These are phyloP conservation scores for Folsomia candida DNA, from an alignment of 2,888 invertebrate genomes.

Conservation along the genomic window DNA sequence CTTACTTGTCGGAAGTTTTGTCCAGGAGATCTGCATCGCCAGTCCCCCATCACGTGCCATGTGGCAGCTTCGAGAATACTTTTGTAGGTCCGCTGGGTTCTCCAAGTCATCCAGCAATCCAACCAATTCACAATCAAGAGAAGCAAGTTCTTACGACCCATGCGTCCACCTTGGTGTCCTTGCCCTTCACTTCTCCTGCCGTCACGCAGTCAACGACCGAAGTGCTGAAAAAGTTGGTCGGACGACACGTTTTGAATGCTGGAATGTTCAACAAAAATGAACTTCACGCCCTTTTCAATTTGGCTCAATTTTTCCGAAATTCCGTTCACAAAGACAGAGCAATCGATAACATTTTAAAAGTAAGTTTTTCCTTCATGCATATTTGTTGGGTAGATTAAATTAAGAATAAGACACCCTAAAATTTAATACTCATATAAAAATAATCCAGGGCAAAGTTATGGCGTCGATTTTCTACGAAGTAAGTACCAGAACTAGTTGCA, in stretches of 20 bases:
- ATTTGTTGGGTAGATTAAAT: not conserved
- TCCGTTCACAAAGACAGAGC: slow-evolving; percentile 79
- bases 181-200: slow-evolving; percentile 37
- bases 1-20: no score
- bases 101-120: not conserved
- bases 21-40: slow-evolving; percentile 37
- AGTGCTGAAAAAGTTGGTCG: slow-evolving; percentile 56
- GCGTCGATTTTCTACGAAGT: slow-evolving; percentile 96
- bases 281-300: slow-evolving; percentile 87
- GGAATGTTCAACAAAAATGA: slow-evolving; percentile 83
- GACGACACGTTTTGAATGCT: slow-evolving; percentile 80
- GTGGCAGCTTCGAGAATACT: not conserved
- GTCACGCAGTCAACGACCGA: slow-evolving; percentile 22
- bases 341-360: slow-evolving; percentile 78
- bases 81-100: slow-evolving; percentile 7
- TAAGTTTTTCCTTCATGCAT: slow-evolving; percentile 50
- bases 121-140: not conserved
- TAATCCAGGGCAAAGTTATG: slow-evolving; percentile 79
- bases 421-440: not conserved
- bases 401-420: not conserved
- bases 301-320: slow-evolving; percentile 82
- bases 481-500: slow-evolving; percentile 92
- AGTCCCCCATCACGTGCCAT: slow-evolving; percentile 15
- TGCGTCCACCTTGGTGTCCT: slow-evolving; percentile 11
- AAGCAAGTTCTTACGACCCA: not conserved